Conservation (phyloP, 2,113 vertebrate species). For the Grus americana region DNA sequence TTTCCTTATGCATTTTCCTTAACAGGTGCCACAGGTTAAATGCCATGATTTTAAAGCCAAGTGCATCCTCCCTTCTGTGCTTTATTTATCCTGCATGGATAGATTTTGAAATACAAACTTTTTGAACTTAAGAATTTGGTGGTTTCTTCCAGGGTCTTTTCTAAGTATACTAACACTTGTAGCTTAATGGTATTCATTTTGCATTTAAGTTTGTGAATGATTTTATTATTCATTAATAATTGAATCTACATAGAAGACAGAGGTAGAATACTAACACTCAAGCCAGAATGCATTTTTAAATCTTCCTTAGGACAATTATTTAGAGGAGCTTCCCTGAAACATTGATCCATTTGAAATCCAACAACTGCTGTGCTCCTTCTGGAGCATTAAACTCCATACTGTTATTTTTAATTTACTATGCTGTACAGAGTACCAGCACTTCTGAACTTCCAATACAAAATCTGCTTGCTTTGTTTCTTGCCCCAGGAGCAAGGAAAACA, state of each 20-base stretch:
- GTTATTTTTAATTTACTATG: neutral
- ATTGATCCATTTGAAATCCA: neutral
- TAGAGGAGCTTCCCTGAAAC: neutral
- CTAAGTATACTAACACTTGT: neutral
- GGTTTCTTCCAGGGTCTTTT: neutral
- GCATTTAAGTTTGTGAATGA: neutral
- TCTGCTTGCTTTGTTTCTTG: neutral
- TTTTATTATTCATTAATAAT: neutral
- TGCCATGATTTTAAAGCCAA: neutral
- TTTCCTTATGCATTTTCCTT: neutral
- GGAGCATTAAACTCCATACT: neutral
- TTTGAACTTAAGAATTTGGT: neutral
- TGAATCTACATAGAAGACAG: neutral
- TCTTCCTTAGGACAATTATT: neutral
- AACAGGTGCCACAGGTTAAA: neutral
- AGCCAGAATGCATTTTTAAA: neutral
- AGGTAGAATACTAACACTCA: neutral
- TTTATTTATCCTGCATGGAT: neutral
- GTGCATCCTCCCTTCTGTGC: neutral
- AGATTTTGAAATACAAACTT: neutral
- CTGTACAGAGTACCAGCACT: neutral
- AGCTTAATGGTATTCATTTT: neutral
- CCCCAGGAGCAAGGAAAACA: neutral
- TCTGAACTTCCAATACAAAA: neutral
- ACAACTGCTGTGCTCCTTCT: neutral